Percentiles rank a stretch among this genome's conserved stretches.
Evolutionary conservation across 2,888 invertebrate species (phyloP).

Genomic region (Chaitophorus viminalis): DNA sequence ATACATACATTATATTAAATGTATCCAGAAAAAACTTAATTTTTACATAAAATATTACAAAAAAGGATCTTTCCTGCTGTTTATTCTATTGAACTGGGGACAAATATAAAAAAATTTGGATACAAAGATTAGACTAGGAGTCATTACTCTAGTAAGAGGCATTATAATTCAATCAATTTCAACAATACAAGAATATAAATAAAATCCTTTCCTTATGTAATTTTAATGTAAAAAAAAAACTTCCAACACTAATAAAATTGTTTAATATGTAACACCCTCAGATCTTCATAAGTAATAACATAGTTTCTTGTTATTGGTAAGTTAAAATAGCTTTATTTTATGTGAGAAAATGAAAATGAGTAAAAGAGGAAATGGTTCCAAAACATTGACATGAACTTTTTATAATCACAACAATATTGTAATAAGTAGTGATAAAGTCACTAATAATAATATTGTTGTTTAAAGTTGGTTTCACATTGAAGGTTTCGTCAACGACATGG

Average conservation of each 20-base stretch:
- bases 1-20: neutral
- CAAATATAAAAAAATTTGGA: neutral
- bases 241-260: neutral
- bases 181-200: neutral
- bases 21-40: neutral
- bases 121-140: neutral
- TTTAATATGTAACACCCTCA: conserved; percentile 29
- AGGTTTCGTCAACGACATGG: neutral
- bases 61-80: neutral
- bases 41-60: conserved; percentile 11
- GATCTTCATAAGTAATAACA: conserved; percentile 7
- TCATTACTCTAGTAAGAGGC: neutral
- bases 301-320: neutral
- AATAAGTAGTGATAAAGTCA: neutral
- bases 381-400: neutral
- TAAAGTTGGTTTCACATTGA: neutral
- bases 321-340: neutral
- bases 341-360: neutral
- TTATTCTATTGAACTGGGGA: neutral
- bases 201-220: neutral
- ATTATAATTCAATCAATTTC: neutral
- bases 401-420: neutral
- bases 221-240: neutral
- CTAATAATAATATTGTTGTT: too few relatives aligned
- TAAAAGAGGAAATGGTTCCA: neutral